Evolutionary conservation across 2,888 invertebrate species (phyloP).

Genomic region (Brassicogethes aeneus): DNA sequence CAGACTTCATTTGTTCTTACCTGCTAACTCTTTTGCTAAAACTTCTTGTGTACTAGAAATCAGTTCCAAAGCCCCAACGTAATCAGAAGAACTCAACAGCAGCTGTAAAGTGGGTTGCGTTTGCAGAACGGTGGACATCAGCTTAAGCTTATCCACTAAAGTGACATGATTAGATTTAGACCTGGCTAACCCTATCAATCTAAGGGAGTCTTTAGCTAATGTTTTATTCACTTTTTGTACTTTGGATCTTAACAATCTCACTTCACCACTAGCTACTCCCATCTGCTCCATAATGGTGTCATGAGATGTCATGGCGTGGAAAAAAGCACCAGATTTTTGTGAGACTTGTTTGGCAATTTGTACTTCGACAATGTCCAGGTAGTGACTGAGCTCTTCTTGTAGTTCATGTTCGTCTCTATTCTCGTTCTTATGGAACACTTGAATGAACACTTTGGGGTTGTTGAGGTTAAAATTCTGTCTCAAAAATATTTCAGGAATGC

Average conservation of each 20-base stretch:
- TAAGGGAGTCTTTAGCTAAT: slow-evolving; percentile 71
- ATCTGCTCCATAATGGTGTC: slow-evolving; percentile 95
- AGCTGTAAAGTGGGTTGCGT: slow-evolving; percentile 97
- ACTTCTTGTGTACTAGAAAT: slow-evolving; percentile 96
- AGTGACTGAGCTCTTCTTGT: slow-evolving; percentile 88
- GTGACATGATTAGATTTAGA: slow-evolving; percentile 55
- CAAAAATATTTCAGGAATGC: slow-evolving; percentile 79
- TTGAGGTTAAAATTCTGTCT: slow-evolving; percentile 70
- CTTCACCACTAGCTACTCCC: slow-evolving; percentile 69
- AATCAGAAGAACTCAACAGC: slow-evolving; percentile 89
- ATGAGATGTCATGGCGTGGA: slow-evolving; percentile 97
- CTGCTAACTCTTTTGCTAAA: slow-evolving; percentile 78
- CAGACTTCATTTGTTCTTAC: no score
- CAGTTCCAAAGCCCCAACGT: slow-evolving; percentile 93
- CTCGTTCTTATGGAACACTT: slow-evolving; percentile 66
- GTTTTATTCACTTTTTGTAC: slow-evolving; percentile 69
- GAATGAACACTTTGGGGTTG: slow-evolving; percentile 70
- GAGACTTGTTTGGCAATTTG: slow-evolving; percentile 90
- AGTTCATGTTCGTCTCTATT: slow-evolving; percentile 53
- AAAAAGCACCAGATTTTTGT: slow-evolving; percentile 93
- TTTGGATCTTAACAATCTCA: slow-evolving; percentile 63
- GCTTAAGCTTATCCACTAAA: slow-evolving; percentile 67
- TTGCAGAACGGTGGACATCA: slow-evolving; percentile 94
- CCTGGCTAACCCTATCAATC: slow-evolving; percentile 62
- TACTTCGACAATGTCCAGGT: slow-evolving; percentile 90